phyloP scores from a whole-genome alignment of 2,888 invertebrate species.

The Philopedon plagiatum region DNA sequence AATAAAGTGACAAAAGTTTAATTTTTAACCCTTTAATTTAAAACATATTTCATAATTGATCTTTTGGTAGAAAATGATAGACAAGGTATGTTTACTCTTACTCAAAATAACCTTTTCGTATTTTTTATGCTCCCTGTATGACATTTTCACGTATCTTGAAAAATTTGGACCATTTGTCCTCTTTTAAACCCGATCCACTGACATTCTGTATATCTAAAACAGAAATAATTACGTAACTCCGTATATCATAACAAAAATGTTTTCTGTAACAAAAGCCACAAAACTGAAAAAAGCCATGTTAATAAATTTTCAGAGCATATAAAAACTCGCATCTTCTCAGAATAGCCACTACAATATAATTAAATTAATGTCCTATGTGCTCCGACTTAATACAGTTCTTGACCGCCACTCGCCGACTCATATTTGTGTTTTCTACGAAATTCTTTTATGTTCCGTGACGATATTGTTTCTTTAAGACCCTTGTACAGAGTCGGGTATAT shows the following conservation, averaged over 20 bases:
- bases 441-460: conserved; percentile 48
- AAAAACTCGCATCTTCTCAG: conserved; percentile 53
- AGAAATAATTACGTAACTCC: conserved; percentile 2
- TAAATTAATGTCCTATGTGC: conserved; percentile 60
- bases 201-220: background rate
- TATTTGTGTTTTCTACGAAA: conserved; percentile 50
- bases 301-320: conserved; percentile 38
- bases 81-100: no score
- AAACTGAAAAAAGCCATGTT: conserved; percentile 44
- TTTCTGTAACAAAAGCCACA: conserved; percentile 26
- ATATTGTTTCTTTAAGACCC: conserved; percentile 40
- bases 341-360: conserved; percentile 55
- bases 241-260: conserved; percentile 8
- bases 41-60: no score
- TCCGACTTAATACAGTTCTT: conserved; percentile 48
- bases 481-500: conserved; percentile 7
- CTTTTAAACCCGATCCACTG: no score
- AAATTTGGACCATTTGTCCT: no score
- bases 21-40: no score
- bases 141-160: no score
- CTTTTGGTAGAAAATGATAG: no score
- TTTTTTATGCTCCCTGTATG: no score
- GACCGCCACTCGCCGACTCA: conserved; percentile 38
- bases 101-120: no score
- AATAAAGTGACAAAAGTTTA: no score